Evolutionary conservation across 2,797 vertebrate genomes (phyloP).

Genomic region (Urosaurus nigricauda): DNA sequence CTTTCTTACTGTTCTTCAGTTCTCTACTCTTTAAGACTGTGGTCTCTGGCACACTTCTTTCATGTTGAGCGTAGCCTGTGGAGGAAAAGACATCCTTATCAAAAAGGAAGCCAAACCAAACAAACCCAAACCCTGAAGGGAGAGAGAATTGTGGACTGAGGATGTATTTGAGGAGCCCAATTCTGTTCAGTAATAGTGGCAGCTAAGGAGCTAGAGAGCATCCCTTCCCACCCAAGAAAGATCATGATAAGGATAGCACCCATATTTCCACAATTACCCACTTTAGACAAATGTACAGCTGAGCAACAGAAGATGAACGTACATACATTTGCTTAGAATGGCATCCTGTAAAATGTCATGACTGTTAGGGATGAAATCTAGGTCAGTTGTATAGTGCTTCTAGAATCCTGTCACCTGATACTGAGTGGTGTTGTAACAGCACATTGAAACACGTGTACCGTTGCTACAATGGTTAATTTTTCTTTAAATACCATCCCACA

Average conservation of each 20-base stretch:
- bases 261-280: no score
- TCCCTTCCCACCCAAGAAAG: no score
- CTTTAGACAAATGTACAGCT: background rate
- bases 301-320: background rate
- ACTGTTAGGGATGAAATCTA: background rate
- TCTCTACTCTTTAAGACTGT: background rate
- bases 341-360: background rate
- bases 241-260: no score
- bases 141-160: background rate
- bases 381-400: background rate
- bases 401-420: background rate
- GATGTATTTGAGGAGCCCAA: background rate
- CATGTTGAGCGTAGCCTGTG: no score
- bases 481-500: conserved; percentile 22
- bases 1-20: background rate
- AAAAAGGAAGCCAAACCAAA: background rate
- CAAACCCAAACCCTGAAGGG: background rate
- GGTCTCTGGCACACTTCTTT: background rate
- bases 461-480: background rate
- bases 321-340: background rate
- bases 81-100: background rate
- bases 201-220: no score
- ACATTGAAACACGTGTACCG: no score
- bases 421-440: no score
- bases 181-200: no score